Conservation (phyloP, 1,140 invertebrate genomes). For the Papilio machaon region DNA sequence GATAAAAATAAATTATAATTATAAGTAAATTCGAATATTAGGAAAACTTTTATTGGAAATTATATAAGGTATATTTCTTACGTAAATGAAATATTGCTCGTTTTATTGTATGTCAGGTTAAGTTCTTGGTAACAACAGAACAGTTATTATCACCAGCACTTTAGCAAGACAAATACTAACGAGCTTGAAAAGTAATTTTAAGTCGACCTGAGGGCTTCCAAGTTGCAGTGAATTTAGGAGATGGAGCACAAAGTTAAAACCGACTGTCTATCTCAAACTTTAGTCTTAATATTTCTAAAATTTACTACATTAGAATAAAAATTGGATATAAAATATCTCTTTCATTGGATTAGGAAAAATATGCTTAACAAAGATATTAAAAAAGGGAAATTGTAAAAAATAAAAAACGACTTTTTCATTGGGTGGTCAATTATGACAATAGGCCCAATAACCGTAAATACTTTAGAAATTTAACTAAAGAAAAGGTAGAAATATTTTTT, state of each 20-base stretch:
- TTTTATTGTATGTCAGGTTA: neutral
- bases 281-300: slow-evolving; percentile 1
- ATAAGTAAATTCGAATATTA: neutral
- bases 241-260: slow-evolving; percentile 21
- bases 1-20: neutral
- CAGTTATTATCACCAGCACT: slow-evolving; percentile 2
- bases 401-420: no score
- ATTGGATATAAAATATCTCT: neutral
- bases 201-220: slow-evolving; percentile 27
- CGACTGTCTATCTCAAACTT: slow-evolving; percentile 23
- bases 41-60: no score
- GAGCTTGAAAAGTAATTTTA: slow-evolving; percentile 31
- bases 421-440: no score
- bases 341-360: neutral
- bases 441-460: no score
- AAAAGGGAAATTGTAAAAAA: no score
- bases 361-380: neutral
- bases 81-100: neutral
- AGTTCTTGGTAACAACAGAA: neutral
- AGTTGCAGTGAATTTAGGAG: slow-evolving; percentile 24
- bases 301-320: neutral
- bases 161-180: slow-evolving; percentile 28
- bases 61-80: neutral
- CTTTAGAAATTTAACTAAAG: no score
- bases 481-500: no score